phyloP scores from a whole-genome alignment of 2,113 vertebrate genomes.

The Capreolus pygargus region DNA sequence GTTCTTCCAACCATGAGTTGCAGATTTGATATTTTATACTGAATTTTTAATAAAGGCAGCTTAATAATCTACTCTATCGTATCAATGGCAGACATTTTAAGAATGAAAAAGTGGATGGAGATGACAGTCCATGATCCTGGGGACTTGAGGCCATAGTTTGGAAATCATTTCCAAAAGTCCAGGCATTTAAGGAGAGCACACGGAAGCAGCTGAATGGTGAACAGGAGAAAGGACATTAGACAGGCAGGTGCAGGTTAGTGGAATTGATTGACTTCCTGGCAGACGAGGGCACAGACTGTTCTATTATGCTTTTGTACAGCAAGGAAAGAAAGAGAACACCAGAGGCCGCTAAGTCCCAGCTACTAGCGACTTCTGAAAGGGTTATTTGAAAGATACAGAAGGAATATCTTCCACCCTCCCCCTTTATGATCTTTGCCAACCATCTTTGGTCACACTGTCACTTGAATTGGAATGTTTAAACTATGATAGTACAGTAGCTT shows the following conservation, averaged over 20 bases:
- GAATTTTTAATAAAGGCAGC: background rate
- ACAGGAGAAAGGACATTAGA: background rate
- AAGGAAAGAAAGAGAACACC: background rate
- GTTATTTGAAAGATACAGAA: background rate
- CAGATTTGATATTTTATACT: background rate
- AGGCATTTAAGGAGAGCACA: slow-evolving; percentile 1
- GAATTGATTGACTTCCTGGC: background rate
- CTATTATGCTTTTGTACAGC: slow-evolving; percentile 26
- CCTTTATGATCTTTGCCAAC: background rate
- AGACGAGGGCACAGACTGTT: slow-evolving; percentile 6
- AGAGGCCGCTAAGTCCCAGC: background rate
- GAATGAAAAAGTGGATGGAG: background rate
- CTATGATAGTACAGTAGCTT: background rate
- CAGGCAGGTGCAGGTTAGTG: background rate
- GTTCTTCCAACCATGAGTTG: background rate
- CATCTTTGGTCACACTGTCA: background rate
- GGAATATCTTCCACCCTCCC: background rate
- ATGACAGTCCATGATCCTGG: background rate
- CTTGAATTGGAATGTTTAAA: background rate
- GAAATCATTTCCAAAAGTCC: background rate
- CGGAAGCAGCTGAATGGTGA: background rate
- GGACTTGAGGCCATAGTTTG: background rate
- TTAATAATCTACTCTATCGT: background rate
- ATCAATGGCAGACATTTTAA: background rate
- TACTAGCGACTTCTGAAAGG: background rate